A percentile compares a stretch with the other conserved stretches of the same genome.
These are phyloP conservation scores for Philotrypesis tridentata DNA, from an alignment of 1,140 invertebrate species.

Conservation along the genomic window DNA sequence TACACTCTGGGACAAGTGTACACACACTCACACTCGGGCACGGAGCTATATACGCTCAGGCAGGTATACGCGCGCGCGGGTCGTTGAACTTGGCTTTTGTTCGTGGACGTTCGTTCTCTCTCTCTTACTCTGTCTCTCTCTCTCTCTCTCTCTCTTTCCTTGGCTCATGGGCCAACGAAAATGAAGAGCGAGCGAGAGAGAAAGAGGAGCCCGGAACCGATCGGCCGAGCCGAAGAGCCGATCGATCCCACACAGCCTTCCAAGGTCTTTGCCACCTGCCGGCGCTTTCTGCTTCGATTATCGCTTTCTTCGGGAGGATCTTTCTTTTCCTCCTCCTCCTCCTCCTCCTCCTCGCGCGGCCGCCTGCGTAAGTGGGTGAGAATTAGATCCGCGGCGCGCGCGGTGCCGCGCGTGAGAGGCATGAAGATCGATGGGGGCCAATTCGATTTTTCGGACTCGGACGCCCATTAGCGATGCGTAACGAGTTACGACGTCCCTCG, in stretches of 20 bases:
- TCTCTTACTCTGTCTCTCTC: constrained; percentile 56
- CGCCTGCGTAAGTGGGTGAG: background rate
- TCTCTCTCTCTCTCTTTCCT: constrained; percentile 34
- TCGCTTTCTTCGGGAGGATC: background rate
- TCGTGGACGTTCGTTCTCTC: constrained; percentile 62
- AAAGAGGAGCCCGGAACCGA: constrained; percentile 4
- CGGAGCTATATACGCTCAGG: no score
- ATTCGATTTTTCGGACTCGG: background rate
- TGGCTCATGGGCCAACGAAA: constrained; percentile 14
- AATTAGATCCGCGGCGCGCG: background rate
- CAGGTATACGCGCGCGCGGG: constrained; percentile 26
- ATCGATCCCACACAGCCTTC: constrained; percentile 47
- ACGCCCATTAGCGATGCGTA: background rate
- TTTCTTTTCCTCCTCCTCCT: background rate
- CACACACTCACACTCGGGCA: background rate
- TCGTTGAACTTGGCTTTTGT: constrained; percentile 70
- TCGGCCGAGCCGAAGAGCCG: constrained; percentile 1
- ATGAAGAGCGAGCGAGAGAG: no score
- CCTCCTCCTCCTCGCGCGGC: no score
- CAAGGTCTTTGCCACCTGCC: constrained; percentile 73
- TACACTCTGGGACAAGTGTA: no score
- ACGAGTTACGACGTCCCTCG: no score
- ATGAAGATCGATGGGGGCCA: background rate
- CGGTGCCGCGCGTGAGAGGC: no score
- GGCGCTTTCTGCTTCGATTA: constrained; percentile 25